phyloP scores from a whole-genome alignment of 1,140 invertebrate species.

The Saccostrea echinata region DNA sequence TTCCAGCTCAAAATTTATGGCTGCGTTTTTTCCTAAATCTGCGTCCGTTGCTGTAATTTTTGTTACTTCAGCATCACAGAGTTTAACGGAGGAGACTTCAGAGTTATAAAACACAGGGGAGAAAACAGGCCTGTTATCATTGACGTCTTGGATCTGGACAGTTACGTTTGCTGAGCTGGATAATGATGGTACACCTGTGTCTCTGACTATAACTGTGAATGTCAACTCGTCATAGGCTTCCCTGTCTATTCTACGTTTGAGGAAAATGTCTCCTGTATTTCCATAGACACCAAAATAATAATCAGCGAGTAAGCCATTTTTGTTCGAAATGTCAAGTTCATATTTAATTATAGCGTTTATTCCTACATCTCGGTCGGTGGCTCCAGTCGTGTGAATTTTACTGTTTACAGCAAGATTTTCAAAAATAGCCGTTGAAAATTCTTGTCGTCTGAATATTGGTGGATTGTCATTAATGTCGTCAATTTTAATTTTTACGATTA shows the following conservation, averaged over 20 bases:
- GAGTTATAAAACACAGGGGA: conserved; percentile 67
- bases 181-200: conserved; percentile 57
- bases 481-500: conserved; percentile 52
- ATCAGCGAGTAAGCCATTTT: conserved; percentile 79
- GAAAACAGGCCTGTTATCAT: conserved; percentile 60
- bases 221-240: conserved; percentile 49
- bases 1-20: conserved; percentile 61
- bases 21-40: conserved; percentile 67
- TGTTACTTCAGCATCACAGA: conserved; percentile 60
- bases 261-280: conserved; percentile 42
- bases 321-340: conserved; percentile 82
- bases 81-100: conserved; percentile 64
- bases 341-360: conserved; percentile 89
- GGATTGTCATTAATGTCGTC: conserved; percentile 62
- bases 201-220: conserved; percentile 55
- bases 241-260: conserved; percentile 45
- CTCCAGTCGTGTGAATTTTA: conserved; percentile 84
- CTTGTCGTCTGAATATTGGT: conserved; percentile 48
- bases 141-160: conserved; percentile 56
- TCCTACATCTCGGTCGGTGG: conserved; percentile 90
- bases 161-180: conserved; percentile 56
- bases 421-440: conserved; percentile 83
- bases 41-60: conserved; percentile 66
- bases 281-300: conserved; percentile 44
- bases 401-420: conserved; percentile 59